Evolutionary conservation across 1,140 invertebrate genomes (phyloP).

Genomic region (Bombus impatiens): DNA sequence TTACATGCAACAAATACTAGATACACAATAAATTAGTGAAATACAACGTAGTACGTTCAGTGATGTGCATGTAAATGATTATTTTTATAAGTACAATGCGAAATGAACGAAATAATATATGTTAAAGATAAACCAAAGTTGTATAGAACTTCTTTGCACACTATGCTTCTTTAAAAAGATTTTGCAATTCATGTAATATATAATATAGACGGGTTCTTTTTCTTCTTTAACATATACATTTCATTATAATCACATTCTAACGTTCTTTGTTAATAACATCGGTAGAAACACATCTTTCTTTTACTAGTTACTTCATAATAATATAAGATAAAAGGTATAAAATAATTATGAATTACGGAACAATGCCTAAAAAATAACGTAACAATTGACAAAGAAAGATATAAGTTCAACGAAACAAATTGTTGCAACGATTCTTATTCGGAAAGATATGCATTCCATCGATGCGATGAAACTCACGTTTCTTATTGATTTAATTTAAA

Average conservation of each 20-base stretch:
- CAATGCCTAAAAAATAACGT: background rate
- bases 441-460: conserved; percentile 4
- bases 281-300: conserved; percentile 5
- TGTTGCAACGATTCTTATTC: background rate
- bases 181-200: conserved; percentile 17
- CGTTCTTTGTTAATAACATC: background rate
- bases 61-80: conserved; percentile 3
- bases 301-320: background rate
- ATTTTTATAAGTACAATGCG: conserved; percentile 22
- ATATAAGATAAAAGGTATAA: background rate
- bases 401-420: background rate
- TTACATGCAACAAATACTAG: conserved; percentile 44
- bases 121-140: conserved; percentile 13
- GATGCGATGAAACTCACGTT: background rate
- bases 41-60: conserved; percentile 5
- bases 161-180: conserved; percentile 28
- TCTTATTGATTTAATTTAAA: conserved; percentile 16
- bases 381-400: background rate
- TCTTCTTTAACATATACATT: conserved; percentile 35
- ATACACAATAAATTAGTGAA: conserved; percentile 39
- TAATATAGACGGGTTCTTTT: background rate
- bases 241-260: conserved; percentile 21
- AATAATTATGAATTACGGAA: background rate
- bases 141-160: background rate
- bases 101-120: conserved; percentile 32